Conservation (phyloP, 2,888 invertebrate species). For the Axea sp. region DNA sequence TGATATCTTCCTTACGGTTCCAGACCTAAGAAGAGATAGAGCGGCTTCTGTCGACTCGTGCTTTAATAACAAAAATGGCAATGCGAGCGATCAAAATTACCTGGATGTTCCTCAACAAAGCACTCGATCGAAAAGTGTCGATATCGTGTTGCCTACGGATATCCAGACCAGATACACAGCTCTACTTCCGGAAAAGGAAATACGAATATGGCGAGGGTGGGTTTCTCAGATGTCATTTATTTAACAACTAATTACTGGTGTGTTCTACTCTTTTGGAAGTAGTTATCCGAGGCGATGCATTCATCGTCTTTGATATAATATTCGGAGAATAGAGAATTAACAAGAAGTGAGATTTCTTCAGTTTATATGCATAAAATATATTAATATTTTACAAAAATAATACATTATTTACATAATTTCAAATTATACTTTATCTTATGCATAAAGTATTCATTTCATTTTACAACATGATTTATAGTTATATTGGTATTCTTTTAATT, state of each 20-base stretch:
- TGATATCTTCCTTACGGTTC: too few species aligned
- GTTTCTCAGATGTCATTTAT: constrained; percentile 67
- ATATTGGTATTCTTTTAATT: too few species aligned
- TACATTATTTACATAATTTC: too few species aligned
- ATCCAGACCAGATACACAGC: constrained; percentile 92
- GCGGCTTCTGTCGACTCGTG: constrained; percentile 94
- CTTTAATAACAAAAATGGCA: constrained; percentile 86
- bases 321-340: too few species aligned
- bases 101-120: constrained; percentile 86
- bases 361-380: too few species aligned
- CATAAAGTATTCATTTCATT: too few species aligned
- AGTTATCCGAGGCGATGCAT: not conserved
- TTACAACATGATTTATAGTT: too few species aligned
- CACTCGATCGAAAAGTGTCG: constrained; percentile 90
- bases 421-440: too few species aligned
- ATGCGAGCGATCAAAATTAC: constrained; percentile 86
- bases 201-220: constrained; percentile 78
- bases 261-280: not conserved
- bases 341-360: too few species aligned
- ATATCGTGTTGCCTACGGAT: constrained; percentile 92
- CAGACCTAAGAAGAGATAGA: constrained; percentile 90
- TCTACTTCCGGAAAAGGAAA: constrained; percentile 78
- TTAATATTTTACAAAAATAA: too few species aligned
- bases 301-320: too few species aligned
- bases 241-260: not conserved